A percentile compares a stretch with the other conserved stretches of the same genome.
phyloP scores from a whole-genome alignment of 2,888 invertebrate genomes.

The Eupithecia inturbata region DNA sequence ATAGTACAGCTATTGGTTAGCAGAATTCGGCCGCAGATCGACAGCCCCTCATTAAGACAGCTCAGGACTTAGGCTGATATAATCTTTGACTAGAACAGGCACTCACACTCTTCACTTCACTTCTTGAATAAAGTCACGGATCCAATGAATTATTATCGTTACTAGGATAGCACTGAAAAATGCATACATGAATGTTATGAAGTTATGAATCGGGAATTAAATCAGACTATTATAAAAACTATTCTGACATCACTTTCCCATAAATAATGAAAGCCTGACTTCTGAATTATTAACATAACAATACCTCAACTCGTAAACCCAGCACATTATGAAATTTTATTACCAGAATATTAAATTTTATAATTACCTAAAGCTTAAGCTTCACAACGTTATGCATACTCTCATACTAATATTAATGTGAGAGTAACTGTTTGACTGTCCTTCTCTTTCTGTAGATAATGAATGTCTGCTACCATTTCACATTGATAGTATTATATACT shows the following conservation, averaged over 20 bases:
- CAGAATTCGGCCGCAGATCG: too few relatives aligned
- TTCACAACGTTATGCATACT: slow-evolving; percentile 4
- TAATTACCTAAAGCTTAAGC: slow-evolving; percentile 30
- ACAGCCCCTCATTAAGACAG: too few relatives aligned
- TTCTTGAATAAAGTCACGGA: too few relatives aligned
- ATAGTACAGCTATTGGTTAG: too few relatives aligned
- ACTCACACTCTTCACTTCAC: too few relatives aligned
- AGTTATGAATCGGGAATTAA: not conserved
- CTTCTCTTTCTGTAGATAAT: not conserved
- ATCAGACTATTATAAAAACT: not conserved
- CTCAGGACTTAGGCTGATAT: too few relatives aligned
- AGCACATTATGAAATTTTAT: slow-evolving; percentile 15
- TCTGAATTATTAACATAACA: slow-evolving; percentile 4
- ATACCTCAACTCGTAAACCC: not conserved
- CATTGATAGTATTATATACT: not conserved
- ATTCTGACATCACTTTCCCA: not conserved
- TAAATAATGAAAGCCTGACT: not conserved
- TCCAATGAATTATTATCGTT: too few relatives aligned
- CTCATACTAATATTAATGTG: not conserved
- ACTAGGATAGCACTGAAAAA: not conserved
- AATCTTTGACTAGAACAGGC: too few relatives aligned
- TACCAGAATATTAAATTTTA: slow-evolving; percentile 17
- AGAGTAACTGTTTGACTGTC: not conserved
- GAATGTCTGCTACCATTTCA: not conserved
- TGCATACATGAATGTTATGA: not conserved